phyloP scores from a whole-genome alignment of 2,113 vertebrate genomes.

The Paracanthobrama guichenoti region DNA sequence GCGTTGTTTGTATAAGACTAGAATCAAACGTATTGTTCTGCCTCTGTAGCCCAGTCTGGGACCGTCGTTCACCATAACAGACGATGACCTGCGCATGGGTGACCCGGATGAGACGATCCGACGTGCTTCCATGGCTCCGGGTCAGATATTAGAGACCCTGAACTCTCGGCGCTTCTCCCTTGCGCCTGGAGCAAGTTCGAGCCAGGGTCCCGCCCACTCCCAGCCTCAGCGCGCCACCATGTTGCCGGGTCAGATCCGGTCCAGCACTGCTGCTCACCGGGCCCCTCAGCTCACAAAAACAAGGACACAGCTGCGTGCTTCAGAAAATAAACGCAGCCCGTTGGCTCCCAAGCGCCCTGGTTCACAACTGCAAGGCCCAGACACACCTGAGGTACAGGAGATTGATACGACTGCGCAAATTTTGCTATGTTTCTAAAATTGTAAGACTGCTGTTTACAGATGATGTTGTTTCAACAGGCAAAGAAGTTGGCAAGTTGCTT shows the following conservation, averaged over 20 bases:
- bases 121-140: constrained; percentile 82
- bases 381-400: constrained; percentile 77
- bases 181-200: constrained; percentile 67
- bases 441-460: not conserved
- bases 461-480: constrained; percentile 59
- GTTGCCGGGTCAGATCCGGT: constrained; percentile 75
- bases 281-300: constrained; percentile 68
- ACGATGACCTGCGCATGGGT: constrained; percentile 86
- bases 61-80: constrained; percentile 73
- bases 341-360: constrained; percentile 66
- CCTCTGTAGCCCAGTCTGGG: constrained; percentile 71
- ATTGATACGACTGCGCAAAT: not conserved
- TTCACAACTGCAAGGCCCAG: constrained; percentile 68
- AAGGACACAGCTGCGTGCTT: fast-evolving
- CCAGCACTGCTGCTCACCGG: constrained; percentile 29
- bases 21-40: not conserved
- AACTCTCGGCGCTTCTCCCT: constrained; percentile 72
- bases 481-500: constrained; percentile 87
- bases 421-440: not conserved
- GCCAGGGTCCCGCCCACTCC: constrained; percentile 33
- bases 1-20: not conserved
- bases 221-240: constrained; percentile 72
- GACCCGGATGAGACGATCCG: constrained; percentile 87
- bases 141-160: constrained; percentile 74
- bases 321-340: constrained; percentile 64